Evolutionary conservation across 2,797 vertebrate genomes (phyloP).

Genomic region (Pelodytes ibericus): DNA sequence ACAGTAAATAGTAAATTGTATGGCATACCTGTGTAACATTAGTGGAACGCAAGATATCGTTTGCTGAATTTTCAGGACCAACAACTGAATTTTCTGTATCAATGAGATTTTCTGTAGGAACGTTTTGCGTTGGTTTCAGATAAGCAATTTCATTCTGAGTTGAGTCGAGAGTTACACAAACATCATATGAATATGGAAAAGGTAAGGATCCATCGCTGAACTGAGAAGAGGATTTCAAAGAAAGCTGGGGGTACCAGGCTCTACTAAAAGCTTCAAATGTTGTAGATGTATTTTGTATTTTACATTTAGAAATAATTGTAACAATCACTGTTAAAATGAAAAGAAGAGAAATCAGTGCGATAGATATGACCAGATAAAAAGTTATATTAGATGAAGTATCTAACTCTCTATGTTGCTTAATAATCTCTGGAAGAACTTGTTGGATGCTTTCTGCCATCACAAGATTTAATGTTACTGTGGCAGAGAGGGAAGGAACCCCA

Average conservation of each 20-base stretch:
- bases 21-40: not conserved
- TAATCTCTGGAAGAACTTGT: slow-evolving; percentile 67
- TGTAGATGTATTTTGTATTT: slow-evolving; percentile 4
- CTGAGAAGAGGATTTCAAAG: slow-evolving; percentile 45
- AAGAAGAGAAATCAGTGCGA: slow-evolving; percentile 62
- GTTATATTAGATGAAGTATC: slow-evolving; percentile 54
- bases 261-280: slow-evolving; percentile 15
- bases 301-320: slow-evolving; percentile 39
- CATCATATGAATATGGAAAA: slow-evolving; percentile 57
- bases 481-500: slow-evolving; percentile 68
- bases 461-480: slow-evolving; percentile 37
- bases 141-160: slow-evolving; percentile 64
- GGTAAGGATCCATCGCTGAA: slow-evolving; percentile 51
- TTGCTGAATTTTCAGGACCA: not conserved
- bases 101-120: slow-evolving; percentile 40
- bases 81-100: slow-evolving; percentile 13
- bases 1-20: no score
- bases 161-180: slow-evolving; percentile 62
- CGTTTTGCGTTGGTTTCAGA: slow-evolving; percentile 52
- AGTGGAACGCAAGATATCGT: not conserved
- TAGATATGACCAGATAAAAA: slow-evolving; percentile 61
- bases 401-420: slow-evolving; percentile 60
- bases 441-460: slow-evolving; percentile 62
- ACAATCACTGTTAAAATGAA: slow-evolving; percentile 65
- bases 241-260: slow-evolving; percentile 43